Evolutionary conservation across 35 echinoderm and acorn worm genomes (phyloP).

Genomic region (Eucidaris tribuloides): DNA sequence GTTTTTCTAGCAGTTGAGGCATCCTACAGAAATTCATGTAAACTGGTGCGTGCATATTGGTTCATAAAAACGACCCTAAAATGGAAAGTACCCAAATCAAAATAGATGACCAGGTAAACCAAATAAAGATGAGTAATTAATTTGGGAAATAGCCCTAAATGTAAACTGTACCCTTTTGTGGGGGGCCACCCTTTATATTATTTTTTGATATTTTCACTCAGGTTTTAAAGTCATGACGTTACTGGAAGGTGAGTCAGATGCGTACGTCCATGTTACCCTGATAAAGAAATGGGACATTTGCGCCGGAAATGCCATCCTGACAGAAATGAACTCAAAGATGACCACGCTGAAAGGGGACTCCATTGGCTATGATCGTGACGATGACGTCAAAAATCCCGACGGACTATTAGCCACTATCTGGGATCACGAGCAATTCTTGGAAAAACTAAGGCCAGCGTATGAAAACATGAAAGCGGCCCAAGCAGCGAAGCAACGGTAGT

Average conservation of each 20-base stretch:
- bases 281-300: conserved; percentile 99
- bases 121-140: no score
- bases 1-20: no score
- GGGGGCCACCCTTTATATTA: no score
- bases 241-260: conserved; percentile 75
- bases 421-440: conserved; percentile 62
- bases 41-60: no score
- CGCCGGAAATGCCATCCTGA: conserved; percentile 90
- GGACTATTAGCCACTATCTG: conserved; percentile 85
- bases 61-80: no score
- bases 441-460: conserved; percentile 47
- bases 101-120: no score
- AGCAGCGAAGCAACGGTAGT: no score
- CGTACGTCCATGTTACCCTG: conserved; percentile 87
- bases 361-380: conserved; percentile 45
- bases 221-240: conserved; percentile 86
- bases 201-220: conserved; percentile 24
- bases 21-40: no score
- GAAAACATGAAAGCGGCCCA: not conserved
- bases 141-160: no score
- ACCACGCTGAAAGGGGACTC: conserved; percentile 68
- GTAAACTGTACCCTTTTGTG: no score
- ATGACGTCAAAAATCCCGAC: conserved; percentile 78
- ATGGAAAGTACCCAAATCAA: no score
- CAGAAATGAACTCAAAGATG: conserved; percentile 66